phyloP scores from a whole-genome alignment of 2,113 vertebrate genomes.

The Dipodomys spectabilis region DNA sequence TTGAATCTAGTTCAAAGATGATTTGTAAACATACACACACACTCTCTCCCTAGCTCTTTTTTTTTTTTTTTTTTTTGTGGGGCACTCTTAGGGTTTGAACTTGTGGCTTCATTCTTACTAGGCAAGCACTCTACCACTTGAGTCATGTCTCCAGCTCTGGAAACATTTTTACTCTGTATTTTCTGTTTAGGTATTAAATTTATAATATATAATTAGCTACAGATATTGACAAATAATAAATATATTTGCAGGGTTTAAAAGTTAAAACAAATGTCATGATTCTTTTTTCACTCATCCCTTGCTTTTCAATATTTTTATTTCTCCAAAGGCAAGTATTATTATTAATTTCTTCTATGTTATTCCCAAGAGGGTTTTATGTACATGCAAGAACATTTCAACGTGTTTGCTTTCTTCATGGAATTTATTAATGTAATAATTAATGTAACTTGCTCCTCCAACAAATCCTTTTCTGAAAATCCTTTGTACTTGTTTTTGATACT shows the following conservation, averaged over 20 bases:
- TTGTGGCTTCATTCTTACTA: no score
- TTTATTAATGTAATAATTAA: not conserved
- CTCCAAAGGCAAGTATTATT: not conserved
- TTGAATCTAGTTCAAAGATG: not conserved
- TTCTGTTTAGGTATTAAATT: not conserved
- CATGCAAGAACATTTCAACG: constrained; percentile 49
- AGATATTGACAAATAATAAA: not conserved
- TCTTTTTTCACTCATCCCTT: not conserved
- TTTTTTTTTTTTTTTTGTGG: no score
- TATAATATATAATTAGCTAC: not conserved
- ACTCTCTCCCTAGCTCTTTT: no score
- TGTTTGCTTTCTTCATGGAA: constrained; percentile 18
- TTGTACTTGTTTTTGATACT: not conserved
- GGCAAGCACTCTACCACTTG: no score
- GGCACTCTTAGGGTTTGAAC: no score
- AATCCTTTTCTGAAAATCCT: not conserved
- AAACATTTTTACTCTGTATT: not conserved
- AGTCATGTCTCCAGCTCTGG: no score
- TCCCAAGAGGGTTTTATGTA: constrained; percentile 15
- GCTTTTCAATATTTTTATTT: not conserved
- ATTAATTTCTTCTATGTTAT: constrained; percentile 22
- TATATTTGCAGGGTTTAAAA: not conserved
- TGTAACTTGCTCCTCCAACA: not conserved
- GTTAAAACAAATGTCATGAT: not conserved
- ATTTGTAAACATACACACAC: not conserved